Percentiles rank a stretch among this genome's conserved stretches.
These are phyloP conservation scores for Brachionus rubens DNA, from an alignment of 1,140 invertebrate genomes.

Conservation along the genomic window DNA sequence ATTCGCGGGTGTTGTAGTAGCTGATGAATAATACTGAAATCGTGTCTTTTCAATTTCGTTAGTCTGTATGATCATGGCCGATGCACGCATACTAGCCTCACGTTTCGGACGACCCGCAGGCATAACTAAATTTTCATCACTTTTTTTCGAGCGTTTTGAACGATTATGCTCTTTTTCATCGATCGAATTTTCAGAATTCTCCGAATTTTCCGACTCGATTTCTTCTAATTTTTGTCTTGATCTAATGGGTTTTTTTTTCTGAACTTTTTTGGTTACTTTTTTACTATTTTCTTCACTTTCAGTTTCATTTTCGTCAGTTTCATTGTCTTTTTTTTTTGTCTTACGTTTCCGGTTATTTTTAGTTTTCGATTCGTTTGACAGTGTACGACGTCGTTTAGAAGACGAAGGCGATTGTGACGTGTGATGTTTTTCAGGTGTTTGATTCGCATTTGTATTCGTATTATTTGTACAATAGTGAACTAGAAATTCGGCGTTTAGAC, in stretches of 20 bases:
- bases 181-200: neutral
- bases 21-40: slow-evolving; percentile 22
- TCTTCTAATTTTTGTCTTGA: neutral
- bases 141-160: neutral
- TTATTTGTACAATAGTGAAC: slow-evolving; percentile 39
- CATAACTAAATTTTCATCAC: neutral
- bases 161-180: no score
- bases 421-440: neutral
- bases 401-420: neutral
- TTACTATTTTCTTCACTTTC: neutral
- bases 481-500: slow-evolving; percentile 2
- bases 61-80: slow-evolving; percentile 44
- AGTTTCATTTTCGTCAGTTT: neutral
- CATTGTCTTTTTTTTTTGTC: neutral
- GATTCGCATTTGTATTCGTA: neutral
- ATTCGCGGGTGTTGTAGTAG: neutral
- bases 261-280: neutral
- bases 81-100: slow-evolving; percentile 41
- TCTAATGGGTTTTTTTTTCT: neutral
- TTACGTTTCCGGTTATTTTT: neutral
- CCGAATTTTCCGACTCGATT: neutral
- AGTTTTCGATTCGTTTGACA: slow-evolving; percentile 20
- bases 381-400: neutral
- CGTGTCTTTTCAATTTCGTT: slow-evolving; percentile 40
- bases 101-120: neutral